Conservation (phyloP, 2,888 invertebrate species). For the Epirrita christyi region DNA sequence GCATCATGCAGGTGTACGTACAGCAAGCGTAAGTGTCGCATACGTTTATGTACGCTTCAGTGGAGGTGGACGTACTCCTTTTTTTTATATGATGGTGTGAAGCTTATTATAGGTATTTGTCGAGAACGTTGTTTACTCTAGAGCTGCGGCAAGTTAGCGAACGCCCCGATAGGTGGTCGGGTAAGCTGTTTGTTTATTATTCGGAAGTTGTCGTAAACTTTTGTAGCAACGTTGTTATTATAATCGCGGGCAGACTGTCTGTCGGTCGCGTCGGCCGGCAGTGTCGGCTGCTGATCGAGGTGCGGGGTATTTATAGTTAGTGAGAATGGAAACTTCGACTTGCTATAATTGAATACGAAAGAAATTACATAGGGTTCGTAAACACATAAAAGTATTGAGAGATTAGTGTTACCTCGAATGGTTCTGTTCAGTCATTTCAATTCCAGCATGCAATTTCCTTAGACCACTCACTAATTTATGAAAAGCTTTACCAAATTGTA, state of each 20-base stretch:
- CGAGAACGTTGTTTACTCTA: conserved; percentile 15
- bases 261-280: conserved; percentile 18
- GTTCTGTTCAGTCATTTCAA: not conserved
- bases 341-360: conserved; percentile 3
- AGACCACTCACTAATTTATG: too few relatives aligned
- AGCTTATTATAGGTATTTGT: not conserved
- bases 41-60: conserved; percentile 1
- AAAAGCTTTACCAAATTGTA: too few relatives aligned
- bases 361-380: not conserved
- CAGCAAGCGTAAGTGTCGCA: too few relatives aligned
- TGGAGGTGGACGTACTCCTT: not conserved
- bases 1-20: too few relatives aligned
- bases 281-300: conserved; percentile 5
- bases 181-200: conserved; percentile 37
- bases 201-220: conserved; percentile 37
- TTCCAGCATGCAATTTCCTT: not conserved
- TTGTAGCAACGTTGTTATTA: conserved; percentile 36
- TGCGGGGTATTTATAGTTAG: conserved; percentile 17
- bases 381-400: not conserved
- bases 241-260: conserved; percentile 40
- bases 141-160: conserved; percentile 7
- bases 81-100: too few relatives aligned
- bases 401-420: not conserved
- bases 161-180: conserved; percentile 24
- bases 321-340: conserved; percentile 11